These are phyloP conservation scores for Caenorhabditis becei DNA, from an alignment of 2,888 invertebrate genomes.

Conservation along the genomic window DNA sequence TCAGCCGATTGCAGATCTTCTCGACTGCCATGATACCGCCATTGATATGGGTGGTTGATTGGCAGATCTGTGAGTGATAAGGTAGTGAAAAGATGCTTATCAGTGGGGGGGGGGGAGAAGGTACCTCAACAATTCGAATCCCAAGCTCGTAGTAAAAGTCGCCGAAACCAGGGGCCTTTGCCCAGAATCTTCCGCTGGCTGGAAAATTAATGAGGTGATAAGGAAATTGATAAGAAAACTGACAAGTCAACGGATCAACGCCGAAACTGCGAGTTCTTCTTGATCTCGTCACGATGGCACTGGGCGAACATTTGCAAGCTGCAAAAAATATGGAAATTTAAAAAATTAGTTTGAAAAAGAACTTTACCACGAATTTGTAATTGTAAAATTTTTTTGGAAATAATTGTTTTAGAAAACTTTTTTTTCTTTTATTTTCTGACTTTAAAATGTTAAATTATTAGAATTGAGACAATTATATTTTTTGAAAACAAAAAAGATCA, in stretches of 20 bases:
- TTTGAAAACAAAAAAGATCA: too few species aligned
- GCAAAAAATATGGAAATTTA: too few species aligned
- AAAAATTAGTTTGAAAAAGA: too few species aligned
- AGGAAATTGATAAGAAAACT: slow-evolving; percentile 1
- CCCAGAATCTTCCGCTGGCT: slow-evolving; percentile 91
- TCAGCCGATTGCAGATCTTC: slow-evolving; percentile 82
- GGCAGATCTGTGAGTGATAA: slow-evolving; percentile 86
- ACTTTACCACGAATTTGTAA: too few species aligned
- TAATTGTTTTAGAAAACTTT: too few species aligned
- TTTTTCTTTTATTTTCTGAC: too few species aligned
- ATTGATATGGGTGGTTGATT: slow-evolving; percentile 89
- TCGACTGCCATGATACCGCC: slow-evolving; percentile 83
- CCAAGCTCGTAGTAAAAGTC: slow-evolving; percentile 99
- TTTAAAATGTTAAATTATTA: too few species aligned
- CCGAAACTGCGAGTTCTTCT: slow-evolving; percentile 95
- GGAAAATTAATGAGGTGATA: slow-evolving; percentile 64
- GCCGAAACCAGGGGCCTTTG: slow-evolving; percentile 94
- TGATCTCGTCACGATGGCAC: slow-evolving; percentile 95
- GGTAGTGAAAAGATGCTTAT: too few species aligned
- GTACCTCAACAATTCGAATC: slow-evolving; percentile 94
- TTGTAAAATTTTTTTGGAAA: too few species aligned
- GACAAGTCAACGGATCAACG: slow-evolving; percentile 92
- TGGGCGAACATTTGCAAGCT: slow-evolving; percentile 91
- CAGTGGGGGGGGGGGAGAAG: too few species aligned
- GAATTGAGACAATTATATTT: too few species aligned